Evolutionary conservation across 2,888 invertebrate species (phyloP).

Genomic region (Osmoderma eremita): DNA sequence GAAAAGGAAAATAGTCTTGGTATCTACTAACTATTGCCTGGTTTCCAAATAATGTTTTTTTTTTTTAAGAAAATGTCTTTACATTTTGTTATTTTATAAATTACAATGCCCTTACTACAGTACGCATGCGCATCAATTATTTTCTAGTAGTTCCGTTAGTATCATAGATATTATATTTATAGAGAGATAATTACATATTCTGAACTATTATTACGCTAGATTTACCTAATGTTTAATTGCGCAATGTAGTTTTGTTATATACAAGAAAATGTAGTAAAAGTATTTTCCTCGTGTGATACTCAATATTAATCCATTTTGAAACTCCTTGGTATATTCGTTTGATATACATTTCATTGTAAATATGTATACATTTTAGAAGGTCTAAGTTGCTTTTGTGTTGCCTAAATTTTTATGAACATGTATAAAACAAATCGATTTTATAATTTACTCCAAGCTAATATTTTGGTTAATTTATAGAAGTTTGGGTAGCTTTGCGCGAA

Average conservation of each 20-base stretch:
- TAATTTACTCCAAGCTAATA: no score
- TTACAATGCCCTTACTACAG: neutral
- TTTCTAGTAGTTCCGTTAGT: constrained; percentile 12
- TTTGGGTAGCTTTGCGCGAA: no score
- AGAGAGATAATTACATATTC: neutral
- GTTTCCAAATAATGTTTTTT: no score
- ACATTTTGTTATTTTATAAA: constrained; percentile 8
- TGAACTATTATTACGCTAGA: neutral
- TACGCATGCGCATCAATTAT: constrained; percentile 22
- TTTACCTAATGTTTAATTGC: neutral
- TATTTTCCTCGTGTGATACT: no score
- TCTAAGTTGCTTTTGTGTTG: neutral
- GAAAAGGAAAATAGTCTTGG: neutral
- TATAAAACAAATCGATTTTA: neutral
- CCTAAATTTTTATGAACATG: no score
- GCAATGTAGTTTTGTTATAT: neutral
- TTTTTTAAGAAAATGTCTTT: neutral
- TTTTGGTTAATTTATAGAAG: no score
- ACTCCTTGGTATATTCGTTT: no score
- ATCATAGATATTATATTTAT: constrained; percentile 12
- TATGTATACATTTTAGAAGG: neutral
- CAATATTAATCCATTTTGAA: no score
- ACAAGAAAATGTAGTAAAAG: no score
- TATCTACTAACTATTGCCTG: no score
- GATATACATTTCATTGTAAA: no score